Evolutionary conservation across 2,888 invertebrate species (phyloP), one percentile per base, ranked within the genome.

Genomic region (Phaonia tiefii): DNA sequence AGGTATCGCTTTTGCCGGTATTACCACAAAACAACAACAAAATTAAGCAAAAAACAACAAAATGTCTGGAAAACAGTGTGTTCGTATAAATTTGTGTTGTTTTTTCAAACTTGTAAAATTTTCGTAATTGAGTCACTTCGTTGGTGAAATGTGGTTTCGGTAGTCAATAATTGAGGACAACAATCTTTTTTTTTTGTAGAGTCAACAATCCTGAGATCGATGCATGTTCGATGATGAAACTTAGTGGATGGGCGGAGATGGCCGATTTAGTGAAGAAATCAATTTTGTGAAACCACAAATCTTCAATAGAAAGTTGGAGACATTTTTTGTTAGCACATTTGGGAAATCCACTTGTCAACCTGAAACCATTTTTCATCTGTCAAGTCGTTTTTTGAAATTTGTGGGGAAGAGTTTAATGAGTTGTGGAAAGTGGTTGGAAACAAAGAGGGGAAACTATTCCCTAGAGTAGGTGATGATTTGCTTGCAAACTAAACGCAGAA

Each of bases 111-210:
- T 31, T 46, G 46, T 49, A 49, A 54, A 54, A 13, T 13, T 54
- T n/a, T n/a, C n/a, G 54, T 13, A 54, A 54, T 54, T 54, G 54
- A 54, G 54, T 54, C 54, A n/a, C n/a, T n/a, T n/a, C 31, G 15
- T 20, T 42, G 15, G 8, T 63, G 69, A 77, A 74, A 74, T 70
- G 70, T 60, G 58, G 76, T 74, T 74, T 74, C 58, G 56, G 73
- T 74, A 66, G 70, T 67, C 66, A 77, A 71, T 71, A 58, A 77
- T 80, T 80, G 80, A 49, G 70, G 65, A 76, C 73, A 73, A 49
- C 42, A 67, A 20, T 49, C 31, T 13, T 44, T 49, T 15, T 46
- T 15, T 51, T 37, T 20, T 25, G 44, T 26, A 42, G 60, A 44
- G 42, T 51, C 42, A 60, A 67, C 42, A 39, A 56, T 44, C 44